Evolutionary conservation across 1,140 invertebrate species (phyloP).

Genomic region (Bombus fervidus): DNA sequence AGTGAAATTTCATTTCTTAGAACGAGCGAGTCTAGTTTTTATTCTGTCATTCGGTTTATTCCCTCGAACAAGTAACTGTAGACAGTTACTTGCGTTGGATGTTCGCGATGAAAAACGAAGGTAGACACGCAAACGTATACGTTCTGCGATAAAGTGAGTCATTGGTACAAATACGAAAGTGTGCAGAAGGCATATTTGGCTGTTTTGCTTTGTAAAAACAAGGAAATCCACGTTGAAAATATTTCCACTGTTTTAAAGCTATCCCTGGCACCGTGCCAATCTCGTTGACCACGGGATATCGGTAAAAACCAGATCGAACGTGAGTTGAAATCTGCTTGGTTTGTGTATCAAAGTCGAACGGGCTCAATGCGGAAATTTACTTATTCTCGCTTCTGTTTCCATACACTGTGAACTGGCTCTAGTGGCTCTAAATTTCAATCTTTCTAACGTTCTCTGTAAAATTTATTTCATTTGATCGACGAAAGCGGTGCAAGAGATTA

Average conservation of each 20-base stretch:
- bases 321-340: not conserved
- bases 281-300: not conserved
- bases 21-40: not conserved
- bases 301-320: conserved; percentile 5
- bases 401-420: too few species aligned
- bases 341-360: not conserved
- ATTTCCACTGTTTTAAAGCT: not conserved
- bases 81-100: not conserved
- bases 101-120: not conserved
- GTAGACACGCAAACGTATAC: not conserved
- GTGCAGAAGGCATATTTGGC: not conserved
- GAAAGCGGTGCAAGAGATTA: too few species aligned
- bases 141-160: not conserved
- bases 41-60: not conserved
- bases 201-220: not conserved
- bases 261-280: not conserved
- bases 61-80: not conserved
- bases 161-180: too few species aligned
- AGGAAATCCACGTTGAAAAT: not conserved
- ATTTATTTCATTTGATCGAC: too few species aligned
- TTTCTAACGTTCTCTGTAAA: too few species aligned
- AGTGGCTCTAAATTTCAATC: too few species aligned
- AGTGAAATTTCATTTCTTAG: not conserved
- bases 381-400: not conserved
- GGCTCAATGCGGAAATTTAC: not conserved